These are phyloP conservation scores for Hippocampus barbouri DNA, from an alignment of 2,113 vertebrate species.

Conservation along the genomic window DNA sequence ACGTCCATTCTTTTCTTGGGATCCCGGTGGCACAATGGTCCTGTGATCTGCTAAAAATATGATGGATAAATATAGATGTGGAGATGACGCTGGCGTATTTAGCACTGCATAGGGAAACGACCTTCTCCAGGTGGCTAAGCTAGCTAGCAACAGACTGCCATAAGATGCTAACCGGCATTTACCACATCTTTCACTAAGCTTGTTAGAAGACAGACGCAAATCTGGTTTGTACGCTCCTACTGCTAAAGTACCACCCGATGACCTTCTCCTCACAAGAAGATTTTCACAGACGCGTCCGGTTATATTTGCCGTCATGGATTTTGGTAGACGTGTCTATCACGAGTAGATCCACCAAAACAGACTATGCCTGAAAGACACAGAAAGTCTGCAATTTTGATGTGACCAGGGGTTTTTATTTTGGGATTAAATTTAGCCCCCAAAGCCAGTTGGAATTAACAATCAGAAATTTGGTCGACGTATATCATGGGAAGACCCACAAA, in stretches of 20 bases:
- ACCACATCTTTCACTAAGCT: background rate
- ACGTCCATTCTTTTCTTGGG: background rate
- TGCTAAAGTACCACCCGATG: background rate
- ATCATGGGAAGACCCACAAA: no score
- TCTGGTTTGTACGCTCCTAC: background rate
- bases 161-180: background rate
- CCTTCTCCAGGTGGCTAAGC: background rate
- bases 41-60: background rate
- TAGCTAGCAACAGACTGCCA: background rate
- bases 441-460: no score
- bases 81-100: background rate
- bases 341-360: no score
- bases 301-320: no score
- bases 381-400: background rate
- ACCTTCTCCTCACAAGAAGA: background rate
- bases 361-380: background rate
- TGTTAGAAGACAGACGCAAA: slow-evolving; percentile 1
- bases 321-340: no score
- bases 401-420: no score
- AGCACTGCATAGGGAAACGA: background rate
- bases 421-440: no score
- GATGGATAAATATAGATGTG: background rate
- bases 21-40: background rate
- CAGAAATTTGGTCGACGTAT: no score
- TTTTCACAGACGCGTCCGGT: background rate